These are phyloP conservation scores for Eumerus sabulonum DNA, from an alignment of 2,888 invertebrate genomes.

Conservation along the genomic window DNA sequence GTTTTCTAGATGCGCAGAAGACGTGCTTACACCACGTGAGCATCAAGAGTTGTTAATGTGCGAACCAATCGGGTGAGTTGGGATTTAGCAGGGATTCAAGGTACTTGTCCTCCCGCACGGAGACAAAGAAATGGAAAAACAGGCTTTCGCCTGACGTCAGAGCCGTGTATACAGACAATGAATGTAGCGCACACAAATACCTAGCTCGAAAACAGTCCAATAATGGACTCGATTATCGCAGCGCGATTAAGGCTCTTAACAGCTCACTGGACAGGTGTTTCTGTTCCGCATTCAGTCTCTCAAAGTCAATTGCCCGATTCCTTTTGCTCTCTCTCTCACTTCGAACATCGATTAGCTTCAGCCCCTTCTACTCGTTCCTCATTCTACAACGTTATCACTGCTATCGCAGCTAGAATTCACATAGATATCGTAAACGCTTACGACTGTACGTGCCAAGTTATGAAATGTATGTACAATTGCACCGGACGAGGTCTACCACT, in stretches of 20 bases:
- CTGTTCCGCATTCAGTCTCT: background rate
- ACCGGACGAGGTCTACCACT: background rate
- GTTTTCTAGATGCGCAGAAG: conserved; percentile 11
- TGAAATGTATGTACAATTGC: too few relatives aligned
- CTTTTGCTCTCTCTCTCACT: background rate
- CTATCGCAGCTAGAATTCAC: too few relatives aligned
- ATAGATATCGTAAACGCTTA: too few relatives aligned
- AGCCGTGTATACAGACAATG: background rate
- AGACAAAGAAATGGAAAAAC: too few relatives aligned
- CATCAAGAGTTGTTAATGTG: conserved; percentile 7
- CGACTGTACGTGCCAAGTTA: too few relatives aligned
- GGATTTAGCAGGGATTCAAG: too few relatives aligned
- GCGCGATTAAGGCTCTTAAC: conserved; percentile 43
- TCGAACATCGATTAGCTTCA: too few relatives aligned
- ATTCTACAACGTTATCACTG: too few relatives aligned
- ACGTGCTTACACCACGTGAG: conserved; percentile 15
- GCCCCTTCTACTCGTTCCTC: too few relatives aligned
- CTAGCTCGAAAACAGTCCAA: conserved; percentile 28
- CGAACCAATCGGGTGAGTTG: background rate
- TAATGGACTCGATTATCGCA: conserved; percentile 29
- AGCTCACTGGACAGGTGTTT: conserved; percentile 15
- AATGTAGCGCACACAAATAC: background rate
- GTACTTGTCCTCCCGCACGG: too few relatives aligned
- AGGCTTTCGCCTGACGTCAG: conserved; percentile 43
- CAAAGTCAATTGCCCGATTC: too few relatives aligned